phyloP scores from a whole-genome alignment of 2,113 vertebrate species.

The Tyrannus savana region DNA sequence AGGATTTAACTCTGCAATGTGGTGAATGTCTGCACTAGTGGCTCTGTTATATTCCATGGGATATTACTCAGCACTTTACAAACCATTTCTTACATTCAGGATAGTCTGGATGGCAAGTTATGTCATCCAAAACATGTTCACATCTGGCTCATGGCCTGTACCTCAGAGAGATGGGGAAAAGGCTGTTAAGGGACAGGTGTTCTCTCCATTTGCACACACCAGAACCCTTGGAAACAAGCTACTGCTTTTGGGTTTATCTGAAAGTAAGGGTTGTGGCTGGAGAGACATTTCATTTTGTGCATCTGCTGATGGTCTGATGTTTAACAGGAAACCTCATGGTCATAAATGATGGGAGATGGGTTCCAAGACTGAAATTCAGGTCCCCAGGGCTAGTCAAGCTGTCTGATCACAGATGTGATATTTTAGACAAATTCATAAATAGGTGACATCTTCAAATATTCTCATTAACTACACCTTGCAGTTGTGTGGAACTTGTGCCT shows the following conservation, averaged over 20 bases:
- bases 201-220: neutral
- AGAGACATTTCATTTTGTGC: neutral
- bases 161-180: neutral
- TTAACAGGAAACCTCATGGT: neutral
- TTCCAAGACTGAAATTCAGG: neutral
- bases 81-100: neutral
- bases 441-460: neutral
- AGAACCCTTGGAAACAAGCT: neutral
- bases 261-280: neutral
- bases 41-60: neutral
- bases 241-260: neutral
- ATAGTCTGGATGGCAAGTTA: neutral
- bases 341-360: neutral
- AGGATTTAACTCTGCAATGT: neutral
- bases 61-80: neutral
- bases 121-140: neutral
- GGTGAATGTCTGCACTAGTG: neutral
- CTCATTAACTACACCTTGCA: neutral
- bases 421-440: neutral
- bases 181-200: neutral
- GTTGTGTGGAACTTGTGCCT: neutral
- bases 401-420: neutral
- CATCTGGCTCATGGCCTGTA: neutral
- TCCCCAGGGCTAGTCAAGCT: neutral
- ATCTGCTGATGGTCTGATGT: neutral